Evolutionary conservation across 2,113 vertebrate species (phyloP).

Genomic region (Protobothrops mucrosquamatus): DNA sequence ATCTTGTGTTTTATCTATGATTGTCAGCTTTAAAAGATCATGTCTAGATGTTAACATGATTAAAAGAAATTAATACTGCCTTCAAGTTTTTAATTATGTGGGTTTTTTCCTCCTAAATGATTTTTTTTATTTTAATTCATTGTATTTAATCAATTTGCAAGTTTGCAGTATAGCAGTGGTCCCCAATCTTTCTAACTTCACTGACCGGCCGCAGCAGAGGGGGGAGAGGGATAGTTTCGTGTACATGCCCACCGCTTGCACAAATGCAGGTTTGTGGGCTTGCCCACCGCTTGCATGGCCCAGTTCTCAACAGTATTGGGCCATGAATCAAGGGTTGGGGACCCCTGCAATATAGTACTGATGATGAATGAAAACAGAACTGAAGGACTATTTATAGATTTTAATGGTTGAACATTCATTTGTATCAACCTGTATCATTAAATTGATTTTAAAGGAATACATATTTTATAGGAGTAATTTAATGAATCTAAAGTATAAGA

Average conservation of each 20-base stretch:
- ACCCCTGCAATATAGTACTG: neutral
- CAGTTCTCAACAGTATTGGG: neutral
- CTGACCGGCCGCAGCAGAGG: no score
- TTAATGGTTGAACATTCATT: neutral
- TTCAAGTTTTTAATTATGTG: neutral
- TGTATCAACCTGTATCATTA: neutral
- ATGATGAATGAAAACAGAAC: neutral
- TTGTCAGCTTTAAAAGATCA: neutral
- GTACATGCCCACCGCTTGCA: neutral
- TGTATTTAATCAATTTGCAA: neutral
- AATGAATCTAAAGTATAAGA: neutral
- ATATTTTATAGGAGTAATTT: neutral
- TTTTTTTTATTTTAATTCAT: neutral
- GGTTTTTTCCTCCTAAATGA: neutral
- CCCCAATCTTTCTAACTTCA: neutral
- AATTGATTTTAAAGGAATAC: neutral
- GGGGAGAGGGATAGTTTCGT: no score
- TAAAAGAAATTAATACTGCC: neutral
- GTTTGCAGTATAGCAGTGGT: neutral
- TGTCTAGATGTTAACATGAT: neutral
- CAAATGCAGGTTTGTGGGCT: neutral
- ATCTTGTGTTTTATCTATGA: neutral
- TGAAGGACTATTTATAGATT: neutral
- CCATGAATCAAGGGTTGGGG: neutral
- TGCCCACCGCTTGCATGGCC: neutral